Evolutionary conservation across 2,888 invertebrate species (phyloP), one percentile per base, ranked within the genome.

Genomic region (Busseola fusca): DNA sequence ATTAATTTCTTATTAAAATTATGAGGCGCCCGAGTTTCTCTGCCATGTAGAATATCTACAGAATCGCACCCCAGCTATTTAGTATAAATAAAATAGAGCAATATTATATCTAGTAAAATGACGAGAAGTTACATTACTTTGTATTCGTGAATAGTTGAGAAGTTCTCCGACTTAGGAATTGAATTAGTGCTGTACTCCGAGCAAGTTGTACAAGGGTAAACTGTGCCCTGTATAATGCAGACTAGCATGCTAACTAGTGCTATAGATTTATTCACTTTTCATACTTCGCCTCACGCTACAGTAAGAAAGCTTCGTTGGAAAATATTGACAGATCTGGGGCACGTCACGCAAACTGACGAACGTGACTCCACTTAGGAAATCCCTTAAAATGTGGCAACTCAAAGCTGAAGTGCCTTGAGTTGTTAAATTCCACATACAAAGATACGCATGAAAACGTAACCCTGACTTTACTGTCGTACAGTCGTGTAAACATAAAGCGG

Each of bases 111-210:
- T 69, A 77, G 27, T 68, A 57, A 60, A 69, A 48, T 64, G 10
- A 64, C 50, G 54, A 54, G 14, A 76, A 18, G 37, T 68, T 42
- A 67, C 68, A 64, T 60, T 76, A 71, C 12, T 69, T 78, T 80
- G 69, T 80, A 76, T 74, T 78, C 76, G 76, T 71, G 14, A 76
- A 69, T 78, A 80, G 69, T 78, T 69, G 72, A 64, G 37, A 45
- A 58, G 58, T 54, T 79, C 16, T 64, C 69, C 30, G 37, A 66
- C 12, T 58, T 70, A 64, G 59, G 52, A 71, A 77, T 63, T 78
- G 56, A 72, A 72, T 75, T 68, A 72, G 56, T 48, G 45, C 45
- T 50, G 66, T 56, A 59, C 42, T 59, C 42, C 40, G 59, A 34
- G 40, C 34, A 57, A 72, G 25, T 63, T 64, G 52, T 69, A 14